phyloP scores from a whole-genome alignment of 53 echinoderm and acorn worm species.

The Hippasteria phrygiana region DNA sequence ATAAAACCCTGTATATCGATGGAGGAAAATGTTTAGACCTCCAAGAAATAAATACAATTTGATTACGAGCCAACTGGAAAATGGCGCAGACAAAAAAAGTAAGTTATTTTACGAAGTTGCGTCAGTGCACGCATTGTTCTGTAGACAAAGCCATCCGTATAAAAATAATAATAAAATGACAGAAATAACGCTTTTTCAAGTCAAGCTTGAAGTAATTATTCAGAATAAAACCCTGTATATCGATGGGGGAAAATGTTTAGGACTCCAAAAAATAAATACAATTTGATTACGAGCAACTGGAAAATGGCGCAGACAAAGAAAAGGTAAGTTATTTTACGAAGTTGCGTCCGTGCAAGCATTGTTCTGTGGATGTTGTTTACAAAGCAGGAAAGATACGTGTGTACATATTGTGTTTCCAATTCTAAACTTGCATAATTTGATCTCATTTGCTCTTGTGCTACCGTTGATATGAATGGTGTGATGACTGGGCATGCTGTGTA shows the following conservation, averaged over 20 bases:
- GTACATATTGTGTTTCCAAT: slow-evolving; percentile 31
- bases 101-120: not conserved
- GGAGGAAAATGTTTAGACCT: not conserved
- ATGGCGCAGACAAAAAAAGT: not conserved
- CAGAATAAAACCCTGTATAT: not conserved
- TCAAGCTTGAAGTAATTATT: slow-evolving; percentile 21
- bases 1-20: not conserved
- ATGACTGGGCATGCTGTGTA: slow-evolving; percentile 15
- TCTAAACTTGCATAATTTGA: slow-evolving; percentile 40
- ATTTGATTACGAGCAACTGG: not conserved
- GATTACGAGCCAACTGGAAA: not conserved
- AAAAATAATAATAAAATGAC: not conserved
- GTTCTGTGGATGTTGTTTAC: slow-evolving; percentile 5
- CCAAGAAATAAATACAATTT: slow-evolving; percentile 1
- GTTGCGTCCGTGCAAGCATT: not conserved
- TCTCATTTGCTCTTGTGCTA: slow-evolving; percentile 13
- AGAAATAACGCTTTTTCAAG: not conserved
- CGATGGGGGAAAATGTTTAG: not conserved
- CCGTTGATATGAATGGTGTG: not conserved
- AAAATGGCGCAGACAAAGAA: not conserved
- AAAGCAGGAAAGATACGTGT: not conserved
- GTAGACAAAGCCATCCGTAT: not conserved
- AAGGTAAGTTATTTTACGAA: not conserved
- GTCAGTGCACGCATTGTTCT: not conserved
- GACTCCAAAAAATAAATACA: not conserved